A percentile compares a stretch with the other conserved stretches of the same genome.
These are phyloP conservation scores for Agrochola macilenta DNA, from an alignment of 2,888 invertebrate genomes.

Conservation along the genomic window DNA sequence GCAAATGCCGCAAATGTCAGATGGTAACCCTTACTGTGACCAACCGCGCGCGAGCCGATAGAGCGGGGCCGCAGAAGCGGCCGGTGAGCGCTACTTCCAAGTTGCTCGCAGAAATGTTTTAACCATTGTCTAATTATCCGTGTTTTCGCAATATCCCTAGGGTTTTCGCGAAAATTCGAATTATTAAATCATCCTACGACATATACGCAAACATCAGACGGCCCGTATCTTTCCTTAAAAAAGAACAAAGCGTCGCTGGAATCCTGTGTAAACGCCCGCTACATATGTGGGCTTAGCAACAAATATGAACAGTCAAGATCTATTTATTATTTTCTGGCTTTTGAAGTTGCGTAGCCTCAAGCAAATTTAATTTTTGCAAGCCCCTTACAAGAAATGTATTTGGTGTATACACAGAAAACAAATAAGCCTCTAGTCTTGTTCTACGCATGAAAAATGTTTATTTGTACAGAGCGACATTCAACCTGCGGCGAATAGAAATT, in stretches of 20 bases:
- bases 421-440: constrained; percentile 40
- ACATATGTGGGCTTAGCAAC: constrained; percentile 16
- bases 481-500: constrained; percentile 31
- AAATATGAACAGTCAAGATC: constrained; percentile 43
- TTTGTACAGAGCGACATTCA: constrained; percentile 36
- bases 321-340: constrained; percentile 46
- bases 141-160: too few relatives aligned
- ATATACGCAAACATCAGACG: not conserved
- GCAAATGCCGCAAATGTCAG: too few relatives aligned
- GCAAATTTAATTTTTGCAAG: constrained; percentile 57
- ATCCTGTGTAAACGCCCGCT: constrained; percentile 34
- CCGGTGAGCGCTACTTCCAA: too few relatives aligned
- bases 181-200: too few relatives aligned
- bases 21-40: too few relatives aligned
- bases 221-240: not conserved
- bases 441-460: constrained; percentile 24
- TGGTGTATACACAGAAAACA: constrained; percentile 30
- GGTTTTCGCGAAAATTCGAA: too few relatives aligned
- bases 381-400: constrained; percentile 29
- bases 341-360: constrained; percentile 48
- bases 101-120: too few relatives aligned
- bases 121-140: too few relatives aligned
- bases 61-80: too few relatives aligned
- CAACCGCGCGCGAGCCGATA: too few relatives aligned
- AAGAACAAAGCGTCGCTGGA: constrained; percentile 6